Evolutionary conservation across 2,888 invertebrate species (phyloP).

Genomic region (Acanthosepion esculentum): DNA sequence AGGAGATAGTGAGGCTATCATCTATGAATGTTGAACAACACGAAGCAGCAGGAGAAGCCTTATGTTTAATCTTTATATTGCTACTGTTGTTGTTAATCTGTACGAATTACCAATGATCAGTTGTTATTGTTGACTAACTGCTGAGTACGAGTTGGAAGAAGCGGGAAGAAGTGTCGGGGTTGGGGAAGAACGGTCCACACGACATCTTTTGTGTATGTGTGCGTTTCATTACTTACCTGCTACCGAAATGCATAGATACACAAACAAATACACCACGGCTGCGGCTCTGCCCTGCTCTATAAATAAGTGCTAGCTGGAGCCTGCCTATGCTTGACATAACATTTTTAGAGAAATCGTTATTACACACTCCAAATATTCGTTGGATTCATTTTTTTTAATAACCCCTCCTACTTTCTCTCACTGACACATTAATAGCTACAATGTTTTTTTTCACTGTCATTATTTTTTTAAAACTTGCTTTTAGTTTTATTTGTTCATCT

Average conservation of each 20-base stretch:
- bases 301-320: too few species aligned
- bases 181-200: neutral
- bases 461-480: too few species aligned
- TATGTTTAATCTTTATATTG: neutral
- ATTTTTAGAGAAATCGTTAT: too few species aligned
- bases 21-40: neutral
- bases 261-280: neutral
- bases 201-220: neutral
- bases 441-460: too few species aligned
- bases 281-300: too few species aligned
- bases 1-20: neutral
- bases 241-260: neutral
- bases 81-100: neutral
- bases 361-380: too few species aligned
- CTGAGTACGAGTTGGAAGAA: neutral
- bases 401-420: too few species aligned
- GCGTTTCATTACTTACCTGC: neutral
- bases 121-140: conserved; percentile 23
- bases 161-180: neutral
- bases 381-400: too few species aligned
- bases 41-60: neutral
- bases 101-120: neutral
- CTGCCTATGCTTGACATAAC: too few species aligned
- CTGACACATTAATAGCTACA: too few species aligned
- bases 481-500: too few species aligned